A percentile compares a stretch with the other conserved stretches of the same genome.
phyloP scores from a whole-genome alignment of 1,140 invertebrate species.

The Cylas formicarius region DNA sequence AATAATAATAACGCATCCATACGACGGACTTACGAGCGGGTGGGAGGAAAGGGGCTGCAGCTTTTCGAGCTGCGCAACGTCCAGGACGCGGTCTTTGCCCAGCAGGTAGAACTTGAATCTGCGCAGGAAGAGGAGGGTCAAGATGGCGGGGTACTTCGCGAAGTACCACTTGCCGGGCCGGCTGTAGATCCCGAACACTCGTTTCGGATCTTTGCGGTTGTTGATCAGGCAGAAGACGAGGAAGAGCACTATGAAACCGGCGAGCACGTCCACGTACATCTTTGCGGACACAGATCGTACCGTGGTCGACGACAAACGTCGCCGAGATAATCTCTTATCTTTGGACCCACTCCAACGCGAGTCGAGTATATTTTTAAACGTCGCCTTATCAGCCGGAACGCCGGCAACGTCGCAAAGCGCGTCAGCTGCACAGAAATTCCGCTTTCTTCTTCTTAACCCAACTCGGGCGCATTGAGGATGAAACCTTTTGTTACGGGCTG shows the following conservation, averaged over 20 bases:
- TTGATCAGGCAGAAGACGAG: constrained; percentile 5
- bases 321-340: too few relatives aligned
- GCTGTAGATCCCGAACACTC: constrained; percentile 53
- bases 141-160: constrained; percentile 53
- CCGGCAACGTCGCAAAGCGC: too few relatives aligned
- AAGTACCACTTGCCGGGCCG: constrained; percentile 56
- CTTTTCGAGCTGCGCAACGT: constrained; percentile 49
- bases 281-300: too few relatives aligned
- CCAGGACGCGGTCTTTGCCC: constrained; percentile 12
- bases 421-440: too few relatives aligned
- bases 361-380: too few relatives aligned
- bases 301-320: too few relatives aligned
- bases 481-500: too few relatives aligned
- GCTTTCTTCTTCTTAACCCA: too few relatives aligned
- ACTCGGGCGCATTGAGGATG: too few relatives aligned
- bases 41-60: constrained; percentile 52
- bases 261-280: constrained; percentile 19
- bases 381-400: too few relatives aligned
- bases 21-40: constrained; percentile 43
- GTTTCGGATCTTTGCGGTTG: constrained; percentile 38
- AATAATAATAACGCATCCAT: background rate
- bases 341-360: too few relatives aligned
- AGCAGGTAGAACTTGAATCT: constrained; percentile 42
- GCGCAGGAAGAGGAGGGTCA: constrained; percentile 48
- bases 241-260: constrained; percentile 16